Conservation (phyloP, 1,140 invertebrate genomes). For the Dreissena rostriformis region DNA sequence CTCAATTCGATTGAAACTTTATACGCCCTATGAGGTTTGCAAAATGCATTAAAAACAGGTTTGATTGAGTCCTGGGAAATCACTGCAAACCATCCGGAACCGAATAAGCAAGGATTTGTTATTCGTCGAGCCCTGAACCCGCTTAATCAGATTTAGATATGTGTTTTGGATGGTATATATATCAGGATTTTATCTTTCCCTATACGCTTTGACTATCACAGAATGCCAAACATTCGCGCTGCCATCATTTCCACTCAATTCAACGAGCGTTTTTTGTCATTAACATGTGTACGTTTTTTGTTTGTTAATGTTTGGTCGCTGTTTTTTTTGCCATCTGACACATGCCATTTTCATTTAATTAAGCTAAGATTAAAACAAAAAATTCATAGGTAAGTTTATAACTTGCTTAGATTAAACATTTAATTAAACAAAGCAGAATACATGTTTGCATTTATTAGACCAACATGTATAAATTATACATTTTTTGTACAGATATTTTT, state of each 20-base stretch:
- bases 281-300: conserved; percentile 21
- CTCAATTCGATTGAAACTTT: conserved; percentile 47
- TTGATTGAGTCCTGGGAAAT: conserved; percentile 43
- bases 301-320: background rate
- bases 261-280: conserved; percentile 19
- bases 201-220: conserved; percentile 50
- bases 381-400: background rate
- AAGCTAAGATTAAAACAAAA: background rate
- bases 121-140: conserved; percentile 37
- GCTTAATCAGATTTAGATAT: conserved; percentile 37
- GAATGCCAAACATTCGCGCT: conserved; percentile 34
- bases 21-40: conserved; percentile 29
- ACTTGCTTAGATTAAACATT: background rate
- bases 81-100: conserved; percentile 31
- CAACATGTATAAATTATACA: background rate
- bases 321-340: background rate
- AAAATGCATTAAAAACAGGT: conserved; percentile 34
- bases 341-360: background rate
- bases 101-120: conserved; percentile 54
- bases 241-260: conserved; percentile 14
- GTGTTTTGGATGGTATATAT: conserved; percentile 52
- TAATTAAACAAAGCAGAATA: background rate
- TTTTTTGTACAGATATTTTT: too few relatives aligned
- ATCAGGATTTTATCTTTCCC: conserved; percentile 46
- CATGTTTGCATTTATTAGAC: background rate